Percentiles rank a stretch among this genome's conserved stretches.
phyloP scores from a whole-genome alignment of 2,797 vertebrate species.

The Champsocephalus esox region DNA sequence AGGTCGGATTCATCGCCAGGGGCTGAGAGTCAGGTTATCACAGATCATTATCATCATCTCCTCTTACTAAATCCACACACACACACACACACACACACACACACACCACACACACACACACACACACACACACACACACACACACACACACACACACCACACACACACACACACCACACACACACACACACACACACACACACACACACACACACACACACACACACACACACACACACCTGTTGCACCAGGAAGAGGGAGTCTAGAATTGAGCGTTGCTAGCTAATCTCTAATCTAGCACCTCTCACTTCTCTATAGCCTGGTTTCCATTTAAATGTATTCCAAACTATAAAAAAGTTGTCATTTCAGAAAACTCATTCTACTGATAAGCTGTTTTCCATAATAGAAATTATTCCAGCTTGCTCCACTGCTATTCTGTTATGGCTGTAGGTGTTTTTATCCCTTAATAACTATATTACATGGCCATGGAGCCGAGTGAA shows the following conservation, averaged over 20 bases:
- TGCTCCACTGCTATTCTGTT: not conserved
- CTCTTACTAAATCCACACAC: constrained; percentile 1
- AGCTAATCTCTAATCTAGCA: not conserved
- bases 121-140: too few species aligned
- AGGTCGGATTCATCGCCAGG: constrained; percentile 27
- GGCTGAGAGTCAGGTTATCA: constrained; percentile 31
- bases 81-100: too few species aligned
- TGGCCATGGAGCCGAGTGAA: constrained; percentile 25
- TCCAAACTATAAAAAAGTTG: too few species aligned
- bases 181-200: too few species aligned
- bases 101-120: too few species aligned
- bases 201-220: too few species aligned
- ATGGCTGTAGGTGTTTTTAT: constrained; percentile 24
- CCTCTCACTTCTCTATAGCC: not conserved
- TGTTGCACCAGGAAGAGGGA: not conserved
- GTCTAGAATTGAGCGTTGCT: not conserved
- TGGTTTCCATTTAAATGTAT: too few species aligned
- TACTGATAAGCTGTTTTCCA: not conserved
- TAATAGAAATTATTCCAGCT: not conserved
- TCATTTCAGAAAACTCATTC: too few species aligned
- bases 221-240: too few species aligned
- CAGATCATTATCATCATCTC: constrained; percentile 25
- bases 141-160: too few species aligned
- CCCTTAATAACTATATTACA: constrained; percentile 34
- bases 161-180: not conserved